Evolutionary conservation across 2,888 invertebrate species (phyloP).

Genomic region (Brassicogethes aeneus): DNA sequence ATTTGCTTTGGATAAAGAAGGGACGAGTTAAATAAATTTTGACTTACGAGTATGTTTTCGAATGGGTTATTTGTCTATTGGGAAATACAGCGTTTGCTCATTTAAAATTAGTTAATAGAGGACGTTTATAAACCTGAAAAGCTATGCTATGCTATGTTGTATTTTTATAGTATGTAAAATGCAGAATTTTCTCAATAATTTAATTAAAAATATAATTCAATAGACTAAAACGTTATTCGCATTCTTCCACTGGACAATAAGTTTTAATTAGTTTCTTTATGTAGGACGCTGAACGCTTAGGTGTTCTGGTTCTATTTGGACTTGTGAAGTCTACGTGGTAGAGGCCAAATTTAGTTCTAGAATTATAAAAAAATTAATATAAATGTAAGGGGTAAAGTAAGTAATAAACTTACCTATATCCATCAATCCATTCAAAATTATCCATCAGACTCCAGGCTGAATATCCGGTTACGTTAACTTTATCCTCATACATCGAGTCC

Average conservation of each 20-base stretch:
- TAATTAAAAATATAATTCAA: too few species aligned
- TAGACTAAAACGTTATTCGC: too few species aligned
- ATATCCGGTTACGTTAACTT: slow-evolving; percentile 44
- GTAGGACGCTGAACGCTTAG: slow-evolving; percentile 50
- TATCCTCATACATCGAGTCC: slow-evolving; percentile 31
- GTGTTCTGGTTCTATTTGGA: slow-evolving; percentile 47
- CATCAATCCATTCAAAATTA: slow-evolving; percentile 50
- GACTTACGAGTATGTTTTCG: too few species aligned
- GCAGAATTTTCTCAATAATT: too few species aligned
- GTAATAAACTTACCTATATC: slow-evolving; percentile 41
- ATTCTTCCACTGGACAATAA: slow-evolving; percentile 11
- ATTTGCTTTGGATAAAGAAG: too few species aligned
- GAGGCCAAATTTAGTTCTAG: slow-evolving; percentile 56
- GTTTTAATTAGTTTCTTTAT: slow-evolving; percentile 44
- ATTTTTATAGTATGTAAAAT: too few species aligned
- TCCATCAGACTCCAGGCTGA: slow-evolving; percentile 54
- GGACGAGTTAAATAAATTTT: too few species aligned
- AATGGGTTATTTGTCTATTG: too few species aligned
- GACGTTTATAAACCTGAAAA: too few species aligned
- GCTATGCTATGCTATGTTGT: too few species aligned
- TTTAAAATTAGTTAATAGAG: too few species aligned
- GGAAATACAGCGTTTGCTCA: too few species aligned
- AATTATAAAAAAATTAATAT: slow-evolving; percentile 44
- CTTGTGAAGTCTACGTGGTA: slow-evolving; percentile 56
- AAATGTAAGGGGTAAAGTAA: slow-evolving; percentile 1